Evolutionary conservation across 2,888 invertebrate genomes (phyloP).

Genomic region (Strigamia maritima): DNA sequence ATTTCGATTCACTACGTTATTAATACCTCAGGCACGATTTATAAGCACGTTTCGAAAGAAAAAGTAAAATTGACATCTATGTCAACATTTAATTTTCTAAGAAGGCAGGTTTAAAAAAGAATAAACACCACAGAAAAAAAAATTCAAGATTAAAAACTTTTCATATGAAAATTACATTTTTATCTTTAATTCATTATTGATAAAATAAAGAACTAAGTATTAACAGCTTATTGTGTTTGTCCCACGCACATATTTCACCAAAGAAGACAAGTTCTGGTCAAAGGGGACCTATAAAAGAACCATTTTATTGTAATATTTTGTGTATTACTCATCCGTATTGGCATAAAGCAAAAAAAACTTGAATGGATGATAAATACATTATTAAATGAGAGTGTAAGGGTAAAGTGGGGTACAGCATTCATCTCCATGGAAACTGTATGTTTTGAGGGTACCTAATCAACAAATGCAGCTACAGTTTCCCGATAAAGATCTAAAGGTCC

Average conservation of each 20-base stretch:
- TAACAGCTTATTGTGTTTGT: neutral
- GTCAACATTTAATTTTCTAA: neutral
- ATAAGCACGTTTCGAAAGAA: neutral
- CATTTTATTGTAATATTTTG: neutral
- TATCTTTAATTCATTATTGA: neutral
- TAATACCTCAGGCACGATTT: slow-evolving; percentile 17
- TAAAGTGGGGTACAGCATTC: slow-evolving; percentile 28
- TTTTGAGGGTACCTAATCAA: slow-evolving; percentile 27
- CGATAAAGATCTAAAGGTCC: slow-evolving; percentile 31
- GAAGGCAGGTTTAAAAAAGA: neutral
- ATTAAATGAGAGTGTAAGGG: slow-evolving; percentile 24
- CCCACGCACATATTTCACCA: neutral
- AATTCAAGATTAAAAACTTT: neutral
- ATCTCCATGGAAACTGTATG: slow-evolving; percentile 34
- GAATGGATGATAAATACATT: slow-evolving; percentile 28
- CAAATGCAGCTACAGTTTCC: slow-evolving; percentile 32
- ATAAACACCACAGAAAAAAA: neutral
- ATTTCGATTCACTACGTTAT: slow-evolving; percentile 11
- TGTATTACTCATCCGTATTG: neutral
- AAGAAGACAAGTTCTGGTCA: neutral
- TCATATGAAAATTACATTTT: neutral
- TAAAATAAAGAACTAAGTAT: neutral
- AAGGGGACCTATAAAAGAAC: neutral
- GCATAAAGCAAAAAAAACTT: neutral
- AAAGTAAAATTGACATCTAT: neutral